Evolutionary conservation across 2,797 vertebrate species (phyloP).

Genomic region (Poeciliopsis presidionis): DNA sequence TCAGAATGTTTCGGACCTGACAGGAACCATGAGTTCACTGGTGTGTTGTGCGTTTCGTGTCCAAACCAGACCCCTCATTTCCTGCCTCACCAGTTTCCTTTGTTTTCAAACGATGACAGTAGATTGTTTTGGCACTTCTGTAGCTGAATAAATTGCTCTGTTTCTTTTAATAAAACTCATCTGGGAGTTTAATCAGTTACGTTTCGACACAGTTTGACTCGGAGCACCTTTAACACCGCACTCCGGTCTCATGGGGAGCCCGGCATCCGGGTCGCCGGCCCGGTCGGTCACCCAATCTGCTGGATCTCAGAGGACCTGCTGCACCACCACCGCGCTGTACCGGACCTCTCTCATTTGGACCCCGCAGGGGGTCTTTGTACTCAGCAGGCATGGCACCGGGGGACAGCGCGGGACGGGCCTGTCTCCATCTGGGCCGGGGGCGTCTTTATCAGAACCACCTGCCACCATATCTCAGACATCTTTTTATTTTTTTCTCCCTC

Average conservation of each 20-base stretch:
- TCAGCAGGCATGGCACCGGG: conserved; percentile 70
- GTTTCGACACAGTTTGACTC: neutral
- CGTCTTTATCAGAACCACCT: conserved; percentile 82
- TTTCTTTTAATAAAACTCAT: neutral
- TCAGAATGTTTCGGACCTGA: neutral
- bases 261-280: conserved; percentile 63
- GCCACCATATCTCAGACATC: conserved; percentile 74
- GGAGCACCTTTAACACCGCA: neutral
- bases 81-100: neutral
- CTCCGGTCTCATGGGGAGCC: conserved; percentile 42
- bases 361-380: conserved; percentile 73
- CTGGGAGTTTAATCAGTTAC: neutral
- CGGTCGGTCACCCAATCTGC: conserved; percentile 64
- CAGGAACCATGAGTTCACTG: neutral
- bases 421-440: conserved; percentile 61
- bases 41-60: neutral
- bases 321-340: conserved; percentile 41
- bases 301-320: conserved; percentile 57
- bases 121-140: neutral
- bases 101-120: neutral
- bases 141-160: neutral
- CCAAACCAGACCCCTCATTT: neutral
- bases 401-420: conserved; percentile 51
- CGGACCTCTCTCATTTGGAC: conserved; percentile 80
- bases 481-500: conserved; percentile 56